These are phyloP conservation scores for Trachelus troglodyta DNA, from an alignment of 2,888 invertebrate genomes.

Conservation along the genomic window DNA sequence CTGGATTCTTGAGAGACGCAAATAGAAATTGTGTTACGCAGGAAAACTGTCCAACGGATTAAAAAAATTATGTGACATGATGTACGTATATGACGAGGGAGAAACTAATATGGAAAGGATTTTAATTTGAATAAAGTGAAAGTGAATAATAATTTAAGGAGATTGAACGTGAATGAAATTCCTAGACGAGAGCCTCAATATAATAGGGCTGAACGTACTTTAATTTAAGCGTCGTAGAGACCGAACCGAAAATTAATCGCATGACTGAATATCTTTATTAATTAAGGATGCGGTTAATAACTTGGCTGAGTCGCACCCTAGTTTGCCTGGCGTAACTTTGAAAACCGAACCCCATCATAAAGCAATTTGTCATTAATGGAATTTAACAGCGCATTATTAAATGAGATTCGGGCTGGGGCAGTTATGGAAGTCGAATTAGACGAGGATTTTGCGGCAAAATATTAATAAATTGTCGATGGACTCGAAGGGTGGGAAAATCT, in stretches of 20 bases:
- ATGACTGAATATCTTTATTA: slow-evolving; percentile 34
- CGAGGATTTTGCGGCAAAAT: slow-evolving; percentile 18
- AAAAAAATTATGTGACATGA: no score
- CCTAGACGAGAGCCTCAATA: not conserved
- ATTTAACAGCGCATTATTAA: slow-evolving; percentile 40
- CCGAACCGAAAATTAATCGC: slow-evolving; percentile 26
- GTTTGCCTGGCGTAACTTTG: slow-evolving; percentile 12
- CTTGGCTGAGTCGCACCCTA: slow-evolving; percentile 25
- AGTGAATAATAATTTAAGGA: no score
- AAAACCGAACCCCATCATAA: slow-evolving; percentile 31
- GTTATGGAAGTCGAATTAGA: slow-evolving; percentile 10
- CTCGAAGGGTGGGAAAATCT: not conserved
- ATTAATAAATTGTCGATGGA: slow-evolving; percentile 34
- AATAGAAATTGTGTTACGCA: slow-evolving; percentile 22
- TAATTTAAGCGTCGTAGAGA: slow-evolving; percentile 22
- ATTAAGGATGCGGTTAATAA: slow-evolving; percentile 38
- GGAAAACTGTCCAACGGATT: no score
- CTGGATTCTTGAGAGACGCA: slow-evolving; percentile 28
- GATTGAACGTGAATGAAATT: not conserved
- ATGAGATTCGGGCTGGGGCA: slow-evolving; percentile 21
- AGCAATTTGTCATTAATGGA: slow-evolving; percentile 45
- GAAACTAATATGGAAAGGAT: no score
- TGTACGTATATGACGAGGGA: no score
- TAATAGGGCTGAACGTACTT: slow-evolving; percentile 6
- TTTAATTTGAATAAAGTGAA: no score